Conservation (phyloP, 2,888 invertebrate genomes). For the Scaptomyza reducta region DNA sequence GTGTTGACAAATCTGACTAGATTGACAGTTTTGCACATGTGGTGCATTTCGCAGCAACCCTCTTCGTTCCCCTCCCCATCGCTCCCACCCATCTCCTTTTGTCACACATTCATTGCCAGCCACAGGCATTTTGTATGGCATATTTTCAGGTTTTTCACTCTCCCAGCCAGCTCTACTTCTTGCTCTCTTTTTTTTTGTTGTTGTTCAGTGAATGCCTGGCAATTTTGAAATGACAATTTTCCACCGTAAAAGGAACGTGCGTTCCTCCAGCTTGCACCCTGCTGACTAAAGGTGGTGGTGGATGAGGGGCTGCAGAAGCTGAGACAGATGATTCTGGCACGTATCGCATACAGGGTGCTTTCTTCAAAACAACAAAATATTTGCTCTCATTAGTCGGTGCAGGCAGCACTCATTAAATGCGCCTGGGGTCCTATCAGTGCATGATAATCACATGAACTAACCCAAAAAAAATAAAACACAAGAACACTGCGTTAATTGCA, state of each 20-base stretch:
- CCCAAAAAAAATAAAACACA: constrained; percentile 11
- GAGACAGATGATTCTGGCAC: constrained; percentile 39
- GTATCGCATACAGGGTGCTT: constrained; percentile 62
- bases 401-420: constrained; percentile 46
- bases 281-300: constrained; percentile 49
- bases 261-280: constrained; percentile 61
- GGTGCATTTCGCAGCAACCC: constrained; percentile 57
- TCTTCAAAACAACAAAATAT: neutral
- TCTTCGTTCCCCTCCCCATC: neutral
- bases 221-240: constrained; percentile 41
- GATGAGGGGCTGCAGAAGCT: constrained; percentile 17
- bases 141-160: constrained; percentile 63
- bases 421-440: constrained; percentile 46
- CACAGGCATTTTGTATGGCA: constrained; percentile 57
- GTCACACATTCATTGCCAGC: constrained; percentile 8
- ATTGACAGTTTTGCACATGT: constrained; percentile 69
- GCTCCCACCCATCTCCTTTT: constrained; percentile 24
- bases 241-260: constrained; percentile 46
- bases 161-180: constrained; percentile 4
- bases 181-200: constrained; percentile 11
- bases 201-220: constrained; percentile 12
- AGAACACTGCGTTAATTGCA: constrained; percentile 62
- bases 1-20: constrained; percentile 60
- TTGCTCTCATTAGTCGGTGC: constrained; percentile 30
- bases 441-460: constrained; percentile 54